These are phyloP conservation scores for Drosophila persimilis DNA, from an alignment of 1,140 invertebrate genomes.

Conservation along the genomic window DNA sequence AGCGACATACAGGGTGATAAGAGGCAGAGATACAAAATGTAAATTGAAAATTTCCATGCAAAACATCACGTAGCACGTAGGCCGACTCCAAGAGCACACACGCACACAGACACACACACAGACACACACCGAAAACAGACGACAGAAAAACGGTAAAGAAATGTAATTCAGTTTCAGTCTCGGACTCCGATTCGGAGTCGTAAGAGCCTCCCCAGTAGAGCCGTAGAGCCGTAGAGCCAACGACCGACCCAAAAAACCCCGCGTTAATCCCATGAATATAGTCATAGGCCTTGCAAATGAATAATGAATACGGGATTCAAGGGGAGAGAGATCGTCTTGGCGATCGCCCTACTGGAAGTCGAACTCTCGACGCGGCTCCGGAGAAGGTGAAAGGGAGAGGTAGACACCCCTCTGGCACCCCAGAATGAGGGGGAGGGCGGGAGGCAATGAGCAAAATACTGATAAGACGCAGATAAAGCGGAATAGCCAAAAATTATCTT, in stretches of 20 bases:
- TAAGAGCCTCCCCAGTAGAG: background rate
- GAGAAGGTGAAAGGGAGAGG: slow-evolving; percentile 20
- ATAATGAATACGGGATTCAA: slow-evolving; percentile 9
- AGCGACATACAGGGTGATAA: background rate
- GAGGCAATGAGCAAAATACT: background rate
- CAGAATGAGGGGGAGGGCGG: background rate
- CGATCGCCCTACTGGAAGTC: slow-evolving; percentile 18
- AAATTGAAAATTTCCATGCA: slow-evolving; percentile 66
- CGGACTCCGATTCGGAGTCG: slow-evolving; percentile 3
- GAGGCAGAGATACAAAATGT: slow-evolving; percentile 36
- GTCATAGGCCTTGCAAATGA: slow-evolving; percentile 7
- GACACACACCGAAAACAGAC: slow-evolving; percentile 19
- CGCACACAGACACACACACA: slow-evolving; percentile 47
- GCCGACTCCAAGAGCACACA: slow-evolving; percentile 37
- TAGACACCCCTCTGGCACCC: slow-evolving; percentile 7
- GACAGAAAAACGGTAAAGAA: slow-evolving; percentile 23
- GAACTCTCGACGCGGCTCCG: too few relatives aligned
- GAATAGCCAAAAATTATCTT: slow-evolving; percentile 32
- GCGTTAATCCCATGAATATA: slow-evolving; percentile 25
- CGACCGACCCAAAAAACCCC: slow-evolving; percentile 8
- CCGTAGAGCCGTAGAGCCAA: too few relatives aligned
- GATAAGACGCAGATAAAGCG: slow-evolving; percentile 14
- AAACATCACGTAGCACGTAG: slow-evolving; percentile 55
- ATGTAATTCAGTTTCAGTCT: slow-evolving; percentile 6
- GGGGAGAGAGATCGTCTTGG: background rate